Base-by-base conservation (phyloP, 2,888 invertebrate genomes). In the Melinaea menophilus region DNA sequence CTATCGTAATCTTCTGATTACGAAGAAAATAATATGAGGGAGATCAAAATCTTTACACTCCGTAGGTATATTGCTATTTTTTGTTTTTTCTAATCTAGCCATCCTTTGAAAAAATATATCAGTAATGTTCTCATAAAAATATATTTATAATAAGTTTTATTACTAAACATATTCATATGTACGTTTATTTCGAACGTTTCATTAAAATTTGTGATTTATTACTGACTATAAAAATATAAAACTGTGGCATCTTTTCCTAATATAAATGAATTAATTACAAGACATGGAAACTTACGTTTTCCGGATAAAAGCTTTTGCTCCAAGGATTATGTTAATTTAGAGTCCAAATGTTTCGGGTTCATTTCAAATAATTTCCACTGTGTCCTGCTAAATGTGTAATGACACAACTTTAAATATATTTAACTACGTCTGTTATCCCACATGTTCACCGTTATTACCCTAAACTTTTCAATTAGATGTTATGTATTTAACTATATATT, bases 311-410 rank as follows among this genome's bases (percentile, higher is more conserved):
- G n/a, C 66, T 64, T 61, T 71, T 69, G 63, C 74, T 76, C 72
- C 71, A 67, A 74, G 83, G 87, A 85, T 88, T 86, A 88, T 85
- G 83, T 75, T 85, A 85, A 88, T 87, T 80, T 75, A 71, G 71
- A 77, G 79, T 70, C 78, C 78, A 81, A 85, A 86, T 84, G 84
- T 85, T 86, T 84, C 77, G 78, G 74, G 79, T 78, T 78, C 84
- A 78, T 86, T 85, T 79, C 79, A 82, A 86, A 86, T 84, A 82
- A 87, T 87, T 84, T 84, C 77, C 77, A 74, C 73, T 70, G 72
- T 75, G 76, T 79, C 77, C 22, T 22, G 22, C 22, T 71, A 75
- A 79, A 77, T 75, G 74, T 77, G 75, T 78, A 80, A 80, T 76
- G 78, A 72, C 74, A 79, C 79, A 82, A 83, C 75, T 83, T 81